Conservation (phyloP, 2,113 vertebrate genomes). For the Philantomba maxwellii region DNA sequence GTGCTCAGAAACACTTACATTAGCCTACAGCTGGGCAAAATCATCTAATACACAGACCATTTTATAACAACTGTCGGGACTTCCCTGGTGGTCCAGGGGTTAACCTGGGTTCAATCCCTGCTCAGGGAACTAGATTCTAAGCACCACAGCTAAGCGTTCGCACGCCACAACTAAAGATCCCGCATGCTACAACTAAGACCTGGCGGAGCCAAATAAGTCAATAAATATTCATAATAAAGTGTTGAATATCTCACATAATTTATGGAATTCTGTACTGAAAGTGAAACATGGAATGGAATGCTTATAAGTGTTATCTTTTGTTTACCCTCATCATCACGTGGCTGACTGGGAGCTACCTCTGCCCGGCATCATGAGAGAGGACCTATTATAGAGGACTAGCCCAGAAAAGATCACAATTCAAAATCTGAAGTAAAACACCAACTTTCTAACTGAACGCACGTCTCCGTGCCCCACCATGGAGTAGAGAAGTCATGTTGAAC, state of each 20-base stretch:
- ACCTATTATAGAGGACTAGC: background rate
- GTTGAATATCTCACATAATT: background rate
- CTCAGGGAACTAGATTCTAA: background rate
- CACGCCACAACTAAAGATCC: background rate
- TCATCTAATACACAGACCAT: background rate
- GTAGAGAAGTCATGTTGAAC: background rate
- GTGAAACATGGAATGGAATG: background rate
- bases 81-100: background rate
- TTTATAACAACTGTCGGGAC: background rate
- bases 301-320: background rate
- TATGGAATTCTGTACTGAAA: background rate
- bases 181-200: accelerated
- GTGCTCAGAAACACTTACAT: background rate
- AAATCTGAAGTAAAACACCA: background rate
- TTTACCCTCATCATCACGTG: background rate
- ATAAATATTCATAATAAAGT: background rate
- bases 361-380: background rate
- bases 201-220: background rate
- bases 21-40: background rate
- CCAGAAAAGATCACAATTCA: background rate
- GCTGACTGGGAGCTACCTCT: background rate
- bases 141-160: background rate
- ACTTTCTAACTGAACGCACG: background rate
- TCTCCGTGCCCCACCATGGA: background rate
- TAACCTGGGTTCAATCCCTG: background rate